Evolutionary conservation across 2,888 invertebrate genomes (phyloP), one percentile per base, ranked within the genome.

Genomic region (Branchellion lobata): DNA sequence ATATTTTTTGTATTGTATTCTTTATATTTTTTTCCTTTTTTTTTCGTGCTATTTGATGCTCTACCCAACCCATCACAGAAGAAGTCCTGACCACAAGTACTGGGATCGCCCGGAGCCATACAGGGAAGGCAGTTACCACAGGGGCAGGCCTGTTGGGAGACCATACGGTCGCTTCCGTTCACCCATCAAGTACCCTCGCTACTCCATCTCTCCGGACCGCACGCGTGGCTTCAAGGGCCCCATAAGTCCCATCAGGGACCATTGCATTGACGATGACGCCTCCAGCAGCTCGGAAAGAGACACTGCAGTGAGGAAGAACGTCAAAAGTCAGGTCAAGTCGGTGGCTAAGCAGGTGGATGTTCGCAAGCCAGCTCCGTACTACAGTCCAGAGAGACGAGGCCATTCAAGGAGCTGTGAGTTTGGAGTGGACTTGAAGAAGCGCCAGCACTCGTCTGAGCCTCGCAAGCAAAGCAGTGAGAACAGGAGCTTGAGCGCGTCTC

Each of bases 311-410:
- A 21, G n/a, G 31, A 33, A 18, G 31, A 24, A 61, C 65, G 75
- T 75, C 53, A 75, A 75, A 53, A 75, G 75, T 24, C 51, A 51
- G 24, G 75, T 75, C n/a, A 47, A 51, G 29, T 47, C 51, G 14
- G 31, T 75, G 47, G 51, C 11, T n/a, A 57, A 24, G 21, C 3
- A 57, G 14, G 61, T 5, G 61, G 61, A 57, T n/a, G 61, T 5
- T n/a, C 0, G 61, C 31, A 77, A 53, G 33, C 14, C 51, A 29
- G 1, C 36, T 27, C 27, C 51, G 51, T 27, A 29, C 24, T 51
- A 53, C 40, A 5, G 33, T 69, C 3, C 3, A 5, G 34, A 69
- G 69, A 33, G 11, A 5, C 5, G 27, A 29, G 27, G 33, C 27
- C 14, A 65, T n/a, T 8, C 47, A 47, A 57, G 21, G 61, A 57